phyloP scores from a whole-genome alignment of 64 coral and sea anemone species.

The Porites lutea region DNA sequence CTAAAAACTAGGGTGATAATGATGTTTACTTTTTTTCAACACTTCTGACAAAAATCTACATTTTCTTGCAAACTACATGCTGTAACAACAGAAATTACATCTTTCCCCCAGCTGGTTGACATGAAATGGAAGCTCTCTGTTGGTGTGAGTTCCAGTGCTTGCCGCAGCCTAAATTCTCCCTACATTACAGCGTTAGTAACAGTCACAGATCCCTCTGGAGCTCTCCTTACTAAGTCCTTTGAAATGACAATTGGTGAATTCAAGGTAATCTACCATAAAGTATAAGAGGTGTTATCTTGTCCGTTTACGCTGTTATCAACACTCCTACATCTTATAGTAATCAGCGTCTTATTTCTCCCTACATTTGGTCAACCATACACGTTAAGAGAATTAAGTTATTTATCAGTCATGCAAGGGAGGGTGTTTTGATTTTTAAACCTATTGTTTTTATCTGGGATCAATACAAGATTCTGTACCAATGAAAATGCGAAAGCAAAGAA shows the following conservation, averaged over 20 bases:
- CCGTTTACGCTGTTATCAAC: not conserved
- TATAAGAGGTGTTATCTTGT: not conserved
- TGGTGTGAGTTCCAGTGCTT: constrained; percentile 84
- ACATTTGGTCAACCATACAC: too few species aligned
- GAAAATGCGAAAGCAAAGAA: too few species aligned
- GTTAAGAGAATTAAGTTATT: too few species aligned
- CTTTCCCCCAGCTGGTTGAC: constrained; percentile 65
- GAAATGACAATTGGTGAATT: constrained; percentile 88
- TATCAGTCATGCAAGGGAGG: too few species aligned
- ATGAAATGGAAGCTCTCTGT: constrained; percentile 94
- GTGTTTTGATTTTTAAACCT: too few species aligned
- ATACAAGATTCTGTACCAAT: too few species aligned
- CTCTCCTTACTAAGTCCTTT: constrained; percentile 56
- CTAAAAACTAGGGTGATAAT: too few species aligned
- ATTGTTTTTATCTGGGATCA: too few species aligned
- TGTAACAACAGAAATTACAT: not conserved
- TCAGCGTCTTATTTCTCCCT: too few species aligned
- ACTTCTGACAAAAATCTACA: too few species aligned
- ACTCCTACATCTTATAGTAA: not conserved
- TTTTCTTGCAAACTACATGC: not conserved
- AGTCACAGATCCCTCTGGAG: constrained; percentile 82
- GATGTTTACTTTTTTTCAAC: too few species aligned
- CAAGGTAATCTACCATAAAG: constrained; percentile 46
- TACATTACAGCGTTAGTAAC: constrained; percentile 76
- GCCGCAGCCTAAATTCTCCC: constrained; percentile 88